Conservation (phyloP, 2,113 vertebrate species). For the Gallinago undulata region DNA sequence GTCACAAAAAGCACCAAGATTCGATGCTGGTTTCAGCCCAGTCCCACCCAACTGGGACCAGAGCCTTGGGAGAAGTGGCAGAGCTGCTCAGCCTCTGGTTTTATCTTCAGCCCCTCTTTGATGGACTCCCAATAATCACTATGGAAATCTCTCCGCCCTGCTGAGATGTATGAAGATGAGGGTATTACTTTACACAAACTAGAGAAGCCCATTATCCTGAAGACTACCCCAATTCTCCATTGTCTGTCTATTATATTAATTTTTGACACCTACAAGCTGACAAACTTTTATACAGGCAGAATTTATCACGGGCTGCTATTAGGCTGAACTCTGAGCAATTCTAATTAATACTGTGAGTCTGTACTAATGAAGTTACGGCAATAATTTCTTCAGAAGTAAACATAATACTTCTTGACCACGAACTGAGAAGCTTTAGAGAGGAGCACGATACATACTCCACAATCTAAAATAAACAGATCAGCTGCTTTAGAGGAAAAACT, state of each 20-base stretch:
- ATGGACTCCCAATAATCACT: accelerated
- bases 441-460: neutral
- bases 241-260: neutral
- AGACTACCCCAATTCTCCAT: neutral
- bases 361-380: neutral
- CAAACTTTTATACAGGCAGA: neutral
- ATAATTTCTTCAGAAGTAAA: neutral
- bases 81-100: neutral
- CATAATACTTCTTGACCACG: neutral
- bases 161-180: neutral
- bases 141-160: neutral
- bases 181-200: neutral
- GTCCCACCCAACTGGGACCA: neutral
- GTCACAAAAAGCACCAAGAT: neutral
- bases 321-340: neutral
- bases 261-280: neutral
- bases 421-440: neutral
- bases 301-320: neutral
- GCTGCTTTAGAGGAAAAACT: neutral
- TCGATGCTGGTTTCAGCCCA: neutral
- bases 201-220: neutral
- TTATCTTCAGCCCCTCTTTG: neutral
- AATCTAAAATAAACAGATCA: neutral
- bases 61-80: neutral
- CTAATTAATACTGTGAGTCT: neutral